Evolutionary conservation across 2,113 vertebrate species (phyloP).

Genomic region (Festucalex cinctus): DNA sequence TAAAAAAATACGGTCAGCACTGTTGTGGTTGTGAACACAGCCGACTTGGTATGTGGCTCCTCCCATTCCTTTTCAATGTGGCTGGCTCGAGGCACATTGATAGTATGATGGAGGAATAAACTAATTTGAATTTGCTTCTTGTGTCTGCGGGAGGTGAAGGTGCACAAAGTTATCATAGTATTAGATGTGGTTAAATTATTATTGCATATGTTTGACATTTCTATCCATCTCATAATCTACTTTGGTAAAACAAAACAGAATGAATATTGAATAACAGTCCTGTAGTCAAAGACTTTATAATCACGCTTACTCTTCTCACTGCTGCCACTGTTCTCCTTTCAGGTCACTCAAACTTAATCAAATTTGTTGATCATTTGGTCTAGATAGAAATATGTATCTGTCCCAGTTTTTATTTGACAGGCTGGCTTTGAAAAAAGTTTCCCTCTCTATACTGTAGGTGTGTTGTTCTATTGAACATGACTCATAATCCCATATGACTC

Average conservation of each 20-base stretch:
- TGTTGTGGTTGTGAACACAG: too few relatives aligned
- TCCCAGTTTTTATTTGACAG: constrained; percentile 44
- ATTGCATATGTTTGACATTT: not conserved
- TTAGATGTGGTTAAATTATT: not conserved
- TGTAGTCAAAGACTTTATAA: constrained; percentile 17
- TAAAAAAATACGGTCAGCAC: too few relatives aligned
- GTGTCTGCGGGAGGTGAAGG: too few relatives aligned
- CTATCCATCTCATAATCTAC: not conserved
- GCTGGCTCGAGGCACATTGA: too few relatives aligned
- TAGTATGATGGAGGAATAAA: too few relatives aligned
- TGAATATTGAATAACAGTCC: not conserved
- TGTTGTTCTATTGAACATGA: constrained; percentile 54
- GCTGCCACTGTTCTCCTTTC: not conserved
- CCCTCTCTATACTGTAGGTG: constrained; percentile 61
- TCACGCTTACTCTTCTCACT: not conserved
- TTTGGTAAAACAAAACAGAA: not conserved
- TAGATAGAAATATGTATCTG: constrained; percentile 18
- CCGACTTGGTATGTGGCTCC: too few relatives aligned
- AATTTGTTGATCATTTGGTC: constrained; percentile 29
- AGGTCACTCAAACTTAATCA: constrained; percentile 19
- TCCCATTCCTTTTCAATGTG: too few relatives aligned
- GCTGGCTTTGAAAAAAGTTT: constrained; percentile 54
- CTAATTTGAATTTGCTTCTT: too few relatives aligned
- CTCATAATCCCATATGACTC: constrained; percentile 61
- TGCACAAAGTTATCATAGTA: too few relatives aligned